phyloP scores from a whole-genome alignment of 2,113 vertebrate genomes.

The Maccullochella peelii region DNA sequence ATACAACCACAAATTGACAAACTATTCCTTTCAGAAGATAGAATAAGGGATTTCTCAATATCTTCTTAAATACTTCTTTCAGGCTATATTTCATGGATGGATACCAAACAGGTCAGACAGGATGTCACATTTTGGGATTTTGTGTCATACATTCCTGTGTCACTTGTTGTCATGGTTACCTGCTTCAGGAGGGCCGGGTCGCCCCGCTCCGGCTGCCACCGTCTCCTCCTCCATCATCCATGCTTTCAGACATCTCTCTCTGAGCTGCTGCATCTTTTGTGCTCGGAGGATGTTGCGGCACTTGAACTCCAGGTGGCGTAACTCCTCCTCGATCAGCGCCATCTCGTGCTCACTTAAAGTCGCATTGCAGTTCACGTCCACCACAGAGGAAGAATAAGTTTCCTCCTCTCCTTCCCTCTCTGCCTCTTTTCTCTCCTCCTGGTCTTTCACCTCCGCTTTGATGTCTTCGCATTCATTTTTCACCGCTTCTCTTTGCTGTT shows the following conservation, averaged over 20 bases:
- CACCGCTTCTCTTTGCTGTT: neutral
- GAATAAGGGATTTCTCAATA: neutral
- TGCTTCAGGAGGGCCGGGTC: constrained; percentile 38
- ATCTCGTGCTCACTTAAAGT: constrained; percentile 84
- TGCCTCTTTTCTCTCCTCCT: constrained; percentile 4
- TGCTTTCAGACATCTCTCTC: constrained; percentile 89
- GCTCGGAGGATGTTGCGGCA: constrained; percentile 89
- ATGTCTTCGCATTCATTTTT: fast-evolving
- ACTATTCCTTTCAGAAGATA: neutral
- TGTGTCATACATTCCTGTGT: neutral
- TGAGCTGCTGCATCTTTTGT: constrained; percentile 91
- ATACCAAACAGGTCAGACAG: neutral
- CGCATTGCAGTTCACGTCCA: constrained; percentile 84
- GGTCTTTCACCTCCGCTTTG: constrained; percentile 60
- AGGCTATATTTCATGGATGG: neutral
- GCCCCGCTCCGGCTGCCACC: constrained; percentile 48
- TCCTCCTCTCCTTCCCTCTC: neutral
- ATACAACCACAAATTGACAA: neutral
- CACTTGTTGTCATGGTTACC: constrained; percentile 45
- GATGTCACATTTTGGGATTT: neutral
- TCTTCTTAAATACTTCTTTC: neutral
- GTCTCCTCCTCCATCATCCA: constrained; percentile 89
- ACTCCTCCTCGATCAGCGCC: constrained; percentile 89
- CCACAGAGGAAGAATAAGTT: constrained; percentile 20
- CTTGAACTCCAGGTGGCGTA: constrained; percentile 91